Evolutionary conservation across 37 sponge, comb jelly and placozoan species (phyloP).

Genomic region (Cliona cf. orientalis): DNA sequence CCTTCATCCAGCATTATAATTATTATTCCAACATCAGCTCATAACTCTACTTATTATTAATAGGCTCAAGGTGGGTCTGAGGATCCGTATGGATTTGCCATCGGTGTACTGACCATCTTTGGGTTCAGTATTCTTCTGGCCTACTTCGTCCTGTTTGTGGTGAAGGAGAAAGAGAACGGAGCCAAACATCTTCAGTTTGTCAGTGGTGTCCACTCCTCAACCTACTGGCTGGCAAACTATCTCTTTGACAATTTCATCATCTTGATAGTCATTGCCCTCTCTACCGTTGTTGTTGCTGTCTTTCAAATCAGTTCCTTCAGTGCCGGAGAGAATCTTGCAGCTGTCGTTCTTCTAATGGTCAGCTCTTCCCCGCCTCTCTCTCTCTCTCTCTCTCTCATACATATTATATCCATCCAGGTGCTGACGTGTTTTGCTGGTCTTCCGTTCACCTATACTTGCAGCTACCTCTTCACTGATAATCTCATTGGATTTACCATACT

Average conservation of each 20-base stretch:
- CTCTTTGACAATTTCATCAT: conserved; percentile 89
- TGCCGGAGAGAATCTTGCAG: conserved; percentile 52
- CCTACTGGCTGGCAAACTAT: conserved; percentile 90
- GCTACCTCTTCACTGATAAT: conserved; percentile 86
- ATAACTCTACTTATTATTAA: neutral
- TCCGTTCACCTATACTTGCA: conserved; percentile 83
- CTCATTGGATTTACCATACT: conserved; percentile 72
- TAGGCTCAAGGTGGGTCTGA: conserved; percentile 43
- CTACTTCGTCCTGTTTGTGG: conserved; percentile 89
- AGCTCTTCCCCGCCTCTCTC: neutral
- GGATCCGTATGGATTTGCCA: conserved; percentile 56
- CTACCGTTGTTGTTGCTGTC: conserved; percentile 84
- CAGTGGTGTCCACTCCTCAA: conserved; percentile 81
- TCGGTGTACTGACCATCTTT: conserved; percentile 66
- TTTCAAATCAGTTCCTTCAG: conserved; percentile 78
- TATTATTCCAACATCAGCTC: neutral
- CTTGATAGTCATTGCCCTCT: conserved; percentile 56
- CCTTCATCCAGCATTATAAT: neutral
- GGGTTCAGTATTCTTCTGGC: conserved; percentile 89
- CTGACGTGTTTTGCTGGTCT: conserved; percentile 76
- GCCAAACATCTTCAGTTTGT: conserved; percentile 97
- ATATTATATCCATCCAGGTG: conserved; percentile 45
- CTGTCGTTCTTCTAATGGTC: conserved; percentile 82
- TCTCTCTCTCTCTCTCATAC: too few species aligned
- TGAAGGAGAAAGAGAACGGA: conserved; percentile 86